Percentiles rank a stretch among this genome's conserved stretches.
phyloP scores from a whole-genome alignment of 2,888 invertebrate genomes.

The Danaus chrysippus region DNA sequence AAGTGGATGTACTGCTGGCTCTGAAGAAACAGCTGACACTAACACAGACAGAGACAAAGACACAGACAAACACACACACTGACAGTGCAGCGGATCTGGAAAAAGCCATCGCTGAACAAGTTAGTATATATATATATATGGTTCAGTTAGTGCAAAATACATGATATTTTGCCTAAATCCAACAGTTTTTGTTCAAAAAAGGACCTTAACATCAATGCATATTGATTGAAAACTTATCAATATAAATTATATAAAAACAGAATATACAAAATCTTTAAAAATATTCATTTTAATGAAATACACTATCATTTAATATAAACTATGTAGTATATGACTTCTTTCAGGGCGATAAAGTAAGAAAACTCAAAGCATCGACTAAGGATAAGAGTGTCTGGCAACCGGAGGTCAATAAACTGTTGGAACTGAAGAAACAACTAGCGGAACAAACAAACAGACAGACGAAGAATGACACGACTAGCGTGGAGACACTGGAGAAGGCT shows the following conservation, averaged over 20 bases:
- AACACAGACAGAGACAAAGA: conserved; percentile 34
- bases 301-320: no score
- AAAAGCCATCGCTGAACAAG: conserved; percentile 81
- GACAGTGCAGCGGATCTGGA: conserved; percentile 64
- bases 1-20: conserved; percentile 84
- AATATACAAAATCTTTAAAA: no score
- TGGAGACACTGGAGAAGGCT: conserved; percentile 69
- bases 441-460: conserved; percentile 14
- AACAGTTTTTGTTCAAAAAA: not conserved
- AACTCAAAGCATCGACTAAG: conserved; percentile 86
- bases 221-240: no score
- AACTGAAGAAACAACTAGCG: conserved; percentile 84
- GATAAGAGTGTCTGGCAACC: conserved; percentile 88
- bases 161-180: no score
- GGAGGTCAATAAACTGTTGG: conserved; percentile 85
- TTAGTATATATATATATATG: conserved; percentile 22
- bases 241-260: no score
- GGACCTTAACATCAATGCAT: no score
- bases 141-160: no score
- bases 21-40: conserved; percentile 84
- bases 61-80: conserved; percentile 14
- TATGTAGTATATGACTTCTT: conserved; percentile 25
- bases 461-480: conserved; percentile 19
- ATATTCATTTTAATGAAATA: no score
- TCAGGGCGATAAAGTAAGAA: conserved; percentile 86